A percentile compares a stretch with the other conserved stretches of the same genome.
Conservation (phyloP, 2,797 vertebrate genomes). For the Astyanax mexicanus region DNA sequence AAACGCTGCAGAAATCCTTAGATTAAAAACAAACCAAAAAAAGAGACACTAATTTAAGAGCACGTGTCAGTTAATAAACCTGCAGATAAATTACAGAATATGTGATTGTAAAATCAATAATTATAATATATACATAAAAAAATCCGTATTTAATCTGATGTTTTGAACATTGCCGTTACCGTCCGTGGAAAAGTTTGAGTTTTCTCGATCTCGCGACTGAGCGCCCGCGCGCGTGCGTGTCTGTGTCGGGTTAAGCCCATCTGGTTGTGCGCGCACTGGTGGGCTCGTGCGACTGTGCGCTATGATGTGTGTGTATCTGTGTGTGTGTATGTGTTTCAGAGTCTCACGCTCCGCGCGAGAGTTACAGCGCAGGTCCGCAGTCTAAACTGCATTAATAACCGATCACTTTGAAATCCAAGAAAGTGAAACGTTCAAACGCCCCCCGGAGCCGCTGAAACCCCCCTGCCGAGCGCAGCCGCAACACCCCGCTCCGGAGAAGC, state of each 20-base stretch:
- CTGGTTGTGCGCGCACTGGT: background rate
- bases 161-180: too few species aligned
- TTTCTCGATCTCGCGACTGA: too few species aligned
- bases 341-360: constrained; percentile 34
- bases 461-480: constrained; percentile 66
- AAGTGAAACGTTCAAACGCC: constrained; percentile 57
- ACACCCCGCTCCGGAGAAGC: constrained; percentile 60
- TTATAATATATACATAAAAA: too few species aligned
- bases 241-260: background rate
- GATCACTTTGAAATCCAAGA: constrained; percentile 66
- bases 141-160: too few species aligned
- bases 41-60: too few species aligned
- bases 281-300: background rate
- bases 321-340: too few species aligned
- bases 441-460: constrained; percentile 15
- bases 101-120: too few species aligned
- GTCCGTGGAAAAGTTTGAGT: too few species aligned
- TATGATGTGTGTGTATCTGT: background rate
- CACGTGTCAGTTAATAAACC: too few species aligned
- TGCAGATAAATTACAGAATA: too few species aligned
- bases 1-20: too few species aligned
- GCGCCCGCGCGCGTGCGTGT: background rate
- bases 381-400: constrained; percentile 63
- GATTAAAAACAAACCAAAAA: too few species aligned
- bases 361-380: constrained; percentile 52